phyloP scores from a whole-genome alignment of 37 sponge, comb jelly and placozoan species.

The Chondrilla cf. caribensis region DNA sequence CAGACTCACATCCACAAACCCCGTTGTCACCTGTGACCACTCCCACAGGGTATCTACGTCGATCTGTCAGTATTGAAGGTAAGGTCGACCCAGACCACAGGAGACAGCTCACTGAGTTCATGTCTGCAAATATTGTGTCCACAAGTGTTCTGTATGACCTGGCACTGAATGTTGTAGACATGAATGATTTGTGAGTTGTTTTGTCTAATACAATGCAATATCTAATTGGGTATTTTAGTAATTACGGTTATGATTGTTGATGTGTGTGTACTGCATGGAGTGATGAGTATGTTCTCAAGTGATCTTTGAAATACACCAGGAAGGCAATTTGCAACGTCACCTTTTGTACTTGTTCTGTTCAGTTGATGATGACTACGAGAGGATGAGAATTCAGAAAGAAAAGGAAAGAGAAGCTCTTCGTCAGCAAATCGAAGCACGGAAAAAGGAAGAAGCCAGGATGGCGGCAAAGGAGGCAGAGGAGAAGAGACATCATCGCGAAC shows the following conservation, averaged over 20 bases:
- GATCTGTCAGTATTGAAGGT: slow-evolving; percentile 5
- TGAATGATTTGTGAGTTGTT: too few relatives aligned
- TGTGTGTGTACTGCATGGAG: too few relatives aligned
- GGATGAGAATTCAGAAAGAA: slow-evolving; percentile 35
- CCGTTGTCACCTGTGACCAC: neutral
- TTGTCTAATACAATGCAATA: too few relatives aligned
- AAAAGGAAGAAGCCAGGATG: slow-evolving; percentile 3
- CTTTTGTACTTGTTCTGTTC: too few relatives aligned
- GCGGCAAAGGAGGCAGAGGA: slow-evolving; percentile 24
- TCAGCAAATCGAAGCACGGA: slow-evolving; percentile 9
- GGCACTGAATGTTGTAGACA: too few relatives aligned
- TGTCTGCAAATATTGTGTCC: too few relatives aligned
- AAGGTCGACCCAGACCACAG: neutral
- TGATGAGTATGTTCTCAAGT: too few relatives aligned
- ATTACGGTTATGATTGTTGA: too few relatives aligned
- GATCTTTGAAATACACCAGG: too few relatives aligned
- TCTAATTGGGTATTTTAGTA: too few relatives aligned
- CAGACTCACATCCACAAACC: neutral
- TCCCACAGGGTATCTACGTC: neutral
- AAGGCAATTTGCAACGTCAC: too few relatives aligned
- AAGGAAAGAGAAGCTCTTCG: slow-evolving; percentile 34
- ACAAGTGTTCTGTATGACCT: too few relatives aligned
- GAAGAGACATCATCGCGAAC: neutral
- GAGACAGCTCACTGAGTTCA: neutral
- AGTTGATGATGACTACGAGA: slow-evolving; percentile 37